Evolutionary conservation across 2,797 vertebrate genomes (phyloP), one percentile per base, ranked within the genome.

Genomic region (Siniperca scherzeri): DNA sequence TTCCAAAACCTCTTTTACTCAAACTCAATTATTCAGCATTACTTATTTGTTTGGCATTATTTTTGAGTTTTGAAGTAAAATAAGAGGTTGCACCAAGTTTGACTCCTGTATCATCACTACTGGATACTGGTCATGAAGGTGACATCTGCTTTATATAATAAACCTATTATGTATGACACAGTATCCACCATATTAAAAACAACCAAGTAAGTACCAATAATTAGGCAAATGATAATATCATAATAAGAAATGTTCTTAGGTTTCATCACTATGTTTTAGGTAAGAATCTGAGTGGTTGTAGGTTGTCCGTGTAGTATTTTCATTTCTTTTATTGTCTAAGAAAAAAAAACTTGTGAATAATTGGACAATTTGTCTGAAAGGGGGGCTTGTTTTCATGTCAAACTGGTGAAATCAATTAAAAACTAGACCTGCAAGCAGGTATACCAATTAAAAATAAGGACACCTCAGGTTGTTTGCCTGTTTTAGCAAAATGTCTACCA

Each of bases 381-480:
- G 73, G 74, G 2, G 70, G n/a, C 10, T 70, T 81, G 79, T 90
- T 81, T 87, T 77, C 21, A 74, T 84, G 84, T 89, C 40, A 68
- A 74, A 75, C 30, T 88, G 75, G 62, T 74, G 71, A 74, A 77
- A 83, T 65, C 19, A 57, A 21, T 61, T 77, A 14, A 66, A 64
- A 27, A 50, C 60, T 27, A 70, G 70, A 88, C 25, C 21, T 33
- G 65, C 38, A 30, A 69, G 74, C 82, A 85, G 69, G 74, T 71
- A 57, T 30, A 81, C 50, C 56, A 50, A 62, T 56, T 66, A 73
- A 83, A 64, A 59, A 62, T n/a, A 40, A 83, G 72, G 70, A 87
- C 87, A 79, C 74, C 85, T 93, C 84, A 92, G 90, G 85, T 93
- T 71, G 87, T 88, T 82, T 77, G 55, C 85, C 83, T 88, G 78